These are phyloP conservation scores for Arrhopalites spinosus DNA, from an alignment of 2,888 invertebrate species.

Conservation along the genomic window DNA sequence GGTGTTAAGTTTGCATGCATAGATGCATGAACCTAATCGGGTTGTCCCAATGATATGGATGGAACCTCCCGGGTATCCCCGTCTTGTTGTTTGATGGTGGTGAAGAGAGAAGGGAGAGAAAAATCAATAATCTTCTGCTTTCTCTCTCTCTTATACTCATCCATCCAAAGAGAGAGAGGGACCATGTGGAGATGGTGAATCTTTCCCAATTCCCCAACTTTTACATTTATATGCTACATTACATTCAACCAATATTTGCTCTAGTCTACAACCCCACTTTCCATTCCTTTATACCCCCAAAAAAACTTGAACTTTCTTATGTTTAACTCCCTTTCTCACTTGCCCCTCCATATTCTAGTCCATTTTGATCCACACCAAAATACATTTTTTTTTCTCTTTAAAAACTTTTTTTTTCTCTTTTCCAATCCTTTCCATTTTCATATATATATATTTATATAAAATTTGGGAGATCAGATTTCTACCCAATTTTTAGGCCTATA, in stretches of 20 bases:
- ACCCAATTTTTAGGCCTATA: too few relatives aligned
- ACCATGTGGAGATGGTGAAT: background rate
- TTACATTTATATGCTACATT: background rate
- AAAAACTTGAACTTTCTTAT: too few relatives aligned
- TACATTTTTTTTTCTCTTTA: too few relatives aligned
- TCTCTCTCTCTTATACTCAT: background rate
- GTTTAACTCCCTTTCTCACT: too few relatives aligned
- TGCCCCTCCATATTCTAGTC: too few relatives aligned
- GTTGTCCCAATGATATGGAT: constrained; percentile 4
- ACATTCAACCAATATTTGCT: background rate
- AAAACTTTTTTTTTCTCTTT: too few relatives aligned
- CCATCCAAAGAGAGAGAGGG: background rate
- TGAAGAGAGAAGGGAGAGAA: background rate
- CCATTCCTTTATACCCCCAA: background rate
- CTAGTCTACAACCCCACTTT: background rate
- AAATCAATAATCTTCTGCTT: background rate
- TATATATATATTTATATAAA: too few relatives aligned
- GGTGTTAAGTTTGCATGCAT: constrained; percentile 13
- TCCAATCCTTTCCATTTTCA: too few relatives aligned
- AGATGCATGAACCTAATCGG: constrained; percentile 7
- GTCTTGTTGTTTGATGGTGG: background rate
- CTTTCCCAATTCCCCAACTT: background rate
- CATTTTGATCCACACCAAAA: too few relatives aligned
- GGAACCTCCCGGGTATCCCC: background rate
- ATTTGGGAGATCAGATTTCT: too few relatives aligned